phyloP scores from a whole-genome alignment of 1,140 invertebrate genomes.

The Eriocheir sinensis region DNA sequence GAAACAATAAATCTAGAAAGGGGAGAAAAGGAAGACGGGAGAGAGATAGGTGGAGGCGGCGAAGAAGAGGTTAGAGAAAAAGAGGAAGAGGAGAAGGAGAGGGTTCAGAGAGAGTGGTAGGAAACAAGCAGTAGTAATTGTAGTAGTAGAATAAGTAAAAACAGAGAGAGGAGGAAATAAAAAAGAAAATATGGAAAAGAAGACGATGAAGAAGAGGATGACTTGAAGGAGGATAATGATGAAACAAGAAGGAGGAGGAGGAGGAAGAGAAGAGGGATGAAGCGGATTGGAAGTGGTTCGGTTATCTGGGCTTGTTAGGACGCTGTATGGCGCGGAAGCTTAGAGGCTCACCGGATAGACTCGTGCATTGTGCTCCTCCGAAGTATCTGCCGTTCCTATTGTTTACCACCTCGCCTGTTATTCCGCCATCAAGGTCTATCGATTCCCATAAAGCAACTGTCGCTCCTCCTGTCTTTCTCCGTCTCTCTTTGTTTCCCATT shows the following conservation, averaged over 20 bases:
- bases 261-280: not conserved
- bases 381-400: not conserved
- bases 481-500: not conserved
- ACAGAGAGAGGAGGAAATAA: not conserved
- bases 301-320: not conserved
- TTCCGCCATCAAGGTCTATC: not conserved
- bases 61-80: not conserved
- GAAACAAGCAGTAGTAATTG: not conserved
- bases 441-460: not conserved
- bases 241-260: not conserved
- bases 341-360: not conserved
- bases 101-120: not conserved
- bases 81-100: not conserved
- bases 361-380: not conserved
- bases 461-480: not conserved
- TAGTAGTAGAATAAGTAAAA: not conserved
- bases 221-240: not conserved
- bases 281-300: not conserved
- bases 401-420: not conserved
- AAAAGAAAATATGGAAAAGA: not conserved
- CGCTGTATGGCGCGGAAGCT: not conserved
- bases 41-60: not conserved
- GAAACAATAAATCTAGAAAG: not conserved
- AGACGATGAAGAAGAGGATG: not conserved
- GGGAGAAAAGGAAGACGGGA: slow-evolving; percentile 3